phyloP scores from a whole-genome alignment of 2,797 vertebrate species.

The Cetoscarus ocellatus region DNA sequence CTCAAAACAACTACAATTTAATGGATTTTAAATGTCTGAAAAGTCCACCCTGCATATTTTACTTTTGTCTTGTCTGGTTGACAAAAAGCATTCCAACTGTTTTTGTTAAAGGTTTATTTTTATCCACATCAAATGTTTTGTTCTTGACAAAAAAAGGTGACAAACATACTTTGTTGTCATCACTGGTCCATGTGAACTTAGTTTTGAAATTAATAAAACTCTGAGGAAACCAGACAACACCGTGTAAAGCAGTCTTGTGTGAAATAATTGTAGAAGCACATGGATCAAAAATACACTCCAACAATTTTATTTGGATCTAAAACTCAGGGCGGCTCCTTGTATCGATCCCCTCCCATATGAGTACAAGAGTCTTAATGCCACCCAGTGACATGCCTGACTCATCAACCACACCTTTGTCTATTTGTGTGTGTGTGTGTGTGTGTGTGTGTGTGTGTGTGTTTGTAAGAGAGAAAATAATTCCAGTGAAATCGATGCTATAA shows the following conservation, averaged over 20 bases:
- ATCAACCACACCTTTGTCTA: constrained; percentile 24
- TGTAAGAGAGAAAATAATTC: constrained; percentile 3
- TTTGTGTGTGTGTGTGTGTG: constrained; percentile 2
- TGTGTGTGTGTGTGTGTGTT: not conserved
- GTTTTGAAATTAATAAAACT: no score
- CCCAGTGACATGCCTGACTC: constrained; percentile 33
- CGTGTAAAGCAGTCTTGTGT: not conserved
- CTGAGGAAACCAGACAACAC: not conserved
- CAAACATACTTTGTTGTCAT: no score
- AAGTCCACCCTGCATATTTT: no score
- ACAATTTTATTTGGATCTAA: constrained; percentile 51
- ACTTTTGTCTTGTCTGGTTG: no score
- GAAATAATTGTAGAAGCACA: not conserved
- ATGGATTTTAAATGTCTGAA: not conserved
- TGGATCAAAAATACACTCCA: constrained; percentile 5
- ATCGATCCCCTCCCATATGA: constrained; percentile 50
- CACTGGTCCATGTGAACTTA: no score
- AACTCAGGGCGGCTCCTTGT: constrained; percentile 24
- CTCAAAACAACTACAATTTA: not conserved
- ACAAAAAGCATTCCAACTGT: no score
- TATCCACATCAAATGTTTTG: no score
- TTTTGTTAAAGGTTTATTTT: no score
- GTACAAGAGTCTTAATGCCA: constrained; percentile 25
- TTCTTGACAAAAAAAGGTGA: no score
- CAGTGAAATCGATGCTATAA: constrained; percentile 35